A percentile compares a stretch with the other conserved stretches of the same genome.
These are phyloP conservation scores for Gambusia affinis DNA, from an alignment of 2,113 vertebrate species.

Conservation along the genomic window DNA sequence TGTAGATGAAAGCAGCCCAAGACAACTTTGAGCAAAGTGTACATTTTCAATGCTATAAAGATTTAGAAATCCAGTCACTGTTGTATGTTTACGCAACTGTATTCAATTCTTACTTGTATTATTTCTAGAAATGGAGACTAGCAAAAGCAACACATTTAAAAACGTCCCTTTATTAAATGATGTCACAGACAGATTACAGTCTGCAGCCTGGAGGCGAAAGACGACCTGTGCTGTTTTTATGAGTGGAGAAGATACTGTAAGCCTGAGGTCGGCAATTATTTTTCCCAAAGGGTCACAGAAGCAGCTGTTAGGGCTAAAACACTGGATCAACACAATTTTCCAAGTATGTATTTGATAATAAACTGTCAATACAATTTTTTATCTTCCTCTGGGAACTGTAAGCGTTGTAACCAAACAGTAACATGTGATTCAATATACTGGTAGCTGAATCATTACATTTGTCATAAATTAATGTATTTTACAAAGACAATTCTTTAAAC, in stretches of 20 bases:
- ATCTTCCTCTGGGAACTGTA: too few species aligned
- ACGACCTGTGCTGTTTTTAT: neutral
- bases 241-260: neutral
- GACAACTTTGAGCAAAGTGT: neutral
- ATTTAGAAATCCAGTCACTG: neutral
- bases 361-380: too few species aligned
- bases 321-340: neutral
- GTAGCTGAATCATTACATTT: too few species aligned
- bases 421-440: too few species aligned
- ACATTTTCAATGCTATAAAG: neutral
- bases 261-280: neutral
- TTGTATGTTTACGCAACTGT: neutral
- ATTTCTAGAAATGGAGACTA: neutral
- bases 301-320: neutral
- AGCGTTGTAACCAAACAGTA: too few species aligned
- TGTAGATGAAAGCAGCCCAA: neutral
- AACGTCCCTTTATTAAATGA: neutral
- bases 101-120: neutral
- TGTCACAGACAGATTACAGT: neutral
- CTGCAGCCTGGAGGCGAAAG: neutral
- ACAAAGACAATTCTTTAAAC: too few species aligned
- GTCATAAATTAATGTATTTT: too few species aligned
- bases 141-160: neutral
- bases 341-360: too few species aligned
- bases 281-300: neutral